Conservation (phyloP, 2,797 vertebrate species). For the Taeniopygia guttata region DNA sequence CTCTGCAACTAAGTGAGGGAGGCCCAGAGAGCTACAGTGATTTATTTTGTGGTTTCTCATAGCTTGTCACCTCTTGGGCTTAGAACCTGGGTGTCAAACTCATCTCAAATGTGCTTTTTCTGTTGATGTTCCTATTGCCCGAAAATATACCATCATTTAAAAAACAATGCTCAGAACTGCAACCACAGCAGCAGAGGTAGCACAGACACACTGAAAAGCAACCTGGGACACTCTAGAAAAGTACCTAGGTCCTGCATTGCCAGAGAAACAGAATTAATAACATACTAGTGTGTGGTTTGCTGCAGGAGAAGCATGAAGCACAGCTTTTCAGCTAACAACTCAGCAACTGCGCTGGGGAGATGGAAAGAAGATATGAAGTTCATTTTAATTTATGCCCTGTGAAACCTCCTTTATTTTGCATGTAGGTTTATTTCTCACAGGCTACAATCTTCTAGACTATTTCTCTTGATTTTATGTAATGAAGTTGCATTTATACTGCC, state of each 20-base stretch:
- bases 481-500: neutral
- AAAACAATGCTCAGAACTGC: neutral
- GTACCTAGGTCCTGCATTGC: neutral
- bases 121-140: neutral
- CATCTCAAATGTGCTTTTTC: neutral
- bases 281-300: neutral
- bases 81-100: neutral
- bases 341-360: neutral
- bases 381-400: neutral
- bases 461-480: constrained; percentile 36
- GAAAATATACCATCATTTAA: neutral
- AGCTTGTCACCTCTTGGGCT: neutral
- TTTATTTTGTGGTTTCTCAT: constrained; percentile 8
- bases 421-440: neutral
- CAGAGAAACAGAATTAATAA: constrained; percentile 25
- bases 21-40: neutral
- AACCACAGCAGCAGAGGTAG: neutral
- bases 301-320: constrained; percentile 30
- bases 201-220: neutral
- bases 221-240: neutral
- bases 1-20: neutral
- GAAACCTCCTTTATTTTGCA: neutral
- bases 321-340: constrained; percentile 17
- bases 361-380: neutral
- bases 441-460: constrained; percentile 5